These are phyloP conservation scores for Conger conger DNA, from an alignment of 2,113 vertebrate species.

Conservation along the genomic window DNA sequence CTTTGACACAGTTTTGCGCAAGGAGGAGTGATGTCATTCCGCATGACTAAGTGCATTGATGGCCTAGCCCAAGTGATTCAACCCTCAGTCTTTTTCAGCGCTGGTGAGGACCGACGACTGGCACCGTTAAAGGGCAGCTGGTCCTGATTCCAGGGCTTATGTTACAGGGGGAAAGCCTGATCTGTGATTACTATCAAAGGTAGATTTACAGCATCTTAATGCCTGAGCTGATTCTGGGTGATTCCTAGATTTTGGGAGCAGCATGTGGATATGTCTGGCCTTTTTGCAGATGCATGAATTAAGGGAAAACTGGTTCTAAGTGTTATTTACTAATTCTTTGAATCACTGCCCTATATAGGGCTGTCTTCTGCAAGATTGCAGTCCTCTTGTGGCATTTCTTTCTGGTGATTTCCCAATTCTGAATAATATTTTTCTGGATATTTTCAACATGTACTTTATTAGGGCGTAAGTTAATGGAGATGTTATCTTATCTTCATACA, in stretches of 20 bases:
- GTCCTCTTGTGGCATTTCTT: too few species aligned
- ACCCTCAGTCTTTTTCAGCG: background rate
- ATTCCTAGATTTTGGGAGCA: background rate
- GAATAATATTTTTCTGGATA: background rate
- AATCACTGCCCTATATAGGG: too few species aligned
- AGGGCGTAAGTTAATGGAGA: background rate
- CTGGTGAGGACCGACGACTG: background rate
- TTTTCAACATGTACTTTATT: background rate
- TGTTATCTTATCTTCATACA: background rate
- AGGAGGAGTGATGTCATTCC: background rate
- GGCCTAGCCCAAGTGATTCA: background rate
- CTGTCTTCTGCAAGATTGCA: too few species aligned
- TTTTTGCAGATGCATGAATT: background rate
- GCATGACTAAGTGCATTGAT: background rate
- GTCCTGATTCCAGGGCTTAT: background rate
- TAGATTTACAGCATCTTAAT: background rate
- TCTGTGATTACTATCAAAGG: constrained; percentile 14
- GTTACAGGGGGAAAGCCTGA: background rate
- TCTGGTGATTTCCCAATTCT: too few species aligned
- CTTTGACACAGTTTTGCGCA: background rate
- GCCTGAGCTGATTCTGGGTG: background rate
- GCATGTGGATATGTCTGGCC: background rate
- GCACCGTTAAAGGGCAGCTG: background rate
- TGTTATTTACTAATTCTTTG: too few species aligned
- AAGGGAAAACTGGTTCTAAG: background rate